Percentiles rank a stretch among this genome's conserved stretches.
phyloP scores from a whole-genome alignment of 2,113 vertebrate species.

The Heloderma charlesbogerti region DNA sequence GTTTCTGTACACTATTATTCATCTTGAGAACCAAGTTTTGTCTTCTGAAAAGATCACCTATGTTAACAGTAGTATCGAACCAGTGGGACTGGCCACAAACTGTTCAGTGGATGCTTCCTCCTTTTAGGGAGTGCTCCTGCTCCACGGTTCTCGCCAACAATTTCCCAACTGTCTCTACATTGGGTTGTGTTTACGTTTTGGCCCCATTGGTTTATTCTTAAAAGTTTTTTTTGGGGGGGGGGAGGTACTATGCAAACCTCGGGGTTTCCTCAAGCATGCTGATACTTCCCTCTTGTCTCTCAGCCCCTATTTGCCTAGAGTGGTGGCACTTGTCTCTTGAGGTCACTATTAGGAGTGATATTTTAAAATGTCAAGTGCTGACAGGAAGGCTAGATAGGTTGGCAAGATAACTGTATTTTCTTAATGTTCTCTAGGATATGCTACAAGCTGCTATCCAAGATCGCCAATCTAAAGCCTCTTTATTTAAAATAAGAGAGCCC shows the following conservation, averaged over 20 bases:
- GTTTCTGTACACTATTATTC: neutral
- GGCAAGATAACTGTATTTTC: neutral
- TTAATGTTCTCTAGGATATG: slow-evolving; percentile 83
- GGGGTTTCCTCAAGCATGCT: neutral
- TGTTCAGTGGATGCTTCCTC: too few species aligned
- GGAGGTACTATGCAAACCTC: neutral
- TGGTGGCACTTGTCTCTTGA: neutral
- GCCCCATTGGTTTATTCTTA: neutral
- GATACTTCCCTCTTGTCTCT: neutral
- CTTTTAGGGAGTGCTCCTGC: too few species aligned
- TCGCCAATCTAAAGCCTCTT: slow-evolving; percentile 85
- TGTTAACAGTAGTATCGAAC: too few species aligned
- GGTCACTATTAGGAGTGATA: neutral
- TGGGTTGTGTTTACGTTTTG: neutral
- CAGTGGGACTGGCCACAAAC: too few species aligned
- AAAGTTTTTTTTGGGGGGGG: too few species aligned
- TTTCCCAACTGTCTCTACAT: neutral
- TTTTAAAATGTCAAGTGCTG: neutral
- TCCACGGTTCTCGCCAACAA: too few species aligned
- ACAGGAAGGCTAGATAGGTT: neutral
- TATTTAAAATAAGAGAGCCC: slow-evolving; percentile 85
- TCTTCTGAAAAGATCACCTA: too few species aligned
- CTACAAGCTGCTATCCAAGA: slow-evolving; percentile 90
- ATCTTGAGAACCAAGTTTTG: neutral
- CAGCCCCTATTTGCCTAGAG: neutral